Conservation (phyloP, 2,888 invertebrate species). For the Drosophila conformis region DNA sequence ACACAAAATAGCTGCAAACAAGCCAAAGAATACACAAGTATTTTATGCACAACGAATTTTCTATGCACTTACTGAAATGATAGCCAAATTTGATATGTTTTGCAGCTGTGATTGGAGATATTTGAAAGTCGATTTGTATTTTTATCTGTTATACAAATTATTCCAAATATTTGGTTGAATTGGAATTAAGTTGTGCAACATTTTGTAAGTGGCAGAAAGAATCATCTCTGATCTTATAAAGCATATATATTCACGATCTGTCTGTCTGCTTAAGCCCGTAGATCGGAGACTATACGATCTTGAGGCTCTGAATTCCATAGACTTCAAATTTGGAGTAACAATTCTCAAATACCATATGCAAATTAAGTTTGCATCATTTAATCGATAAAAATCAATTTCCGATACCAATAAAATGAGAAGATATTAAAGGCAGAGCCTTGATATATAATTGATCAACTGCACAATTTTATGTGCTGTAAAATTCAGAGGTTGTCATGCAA, state of each 20-base stretch:
- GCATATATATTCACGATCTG: not conserved
- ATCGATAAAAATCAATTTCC: not conserved
- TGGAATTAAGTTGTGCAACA: not conserved
- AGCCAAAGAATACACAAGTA: conserved; percentile 1
- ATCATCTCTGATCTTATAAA: not conserved
- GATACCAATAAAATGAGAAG: not conserved
- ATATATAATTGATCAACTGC: not conserved
- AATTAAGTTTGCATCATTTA: not conserved
- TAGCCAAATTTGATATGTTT: not conserved
- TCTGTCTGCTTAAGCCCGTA: too few relatives aligned
- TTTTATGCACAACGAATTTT: not conserved
- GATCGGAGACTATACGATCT: not conserved
- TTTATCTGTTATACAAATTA: not conserved
- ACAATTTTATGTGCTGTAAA: not conserved
- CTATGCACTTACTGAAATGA: conserved; percentile 1
- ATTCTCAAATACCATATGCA: not conserved
- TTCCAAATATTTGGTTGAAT: not conserved
- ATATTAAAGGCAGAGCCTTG: not conserved
- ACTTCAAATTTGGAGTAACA: not conserved
- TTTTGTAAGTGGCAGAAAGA: not conserved
- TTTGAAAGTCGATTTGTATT: not conserved
- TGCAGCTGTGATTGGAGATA: not conserved
- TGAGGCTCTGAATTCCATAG: not conserved
- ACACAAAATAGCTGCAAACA: conserved; percentile 31
- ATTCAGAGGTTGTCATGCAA: fast-evolving